Evolutionary conservation across 2,888 invertebrate species (phyloP).

Genomic region (Platynereis dumerilii): DNA sequence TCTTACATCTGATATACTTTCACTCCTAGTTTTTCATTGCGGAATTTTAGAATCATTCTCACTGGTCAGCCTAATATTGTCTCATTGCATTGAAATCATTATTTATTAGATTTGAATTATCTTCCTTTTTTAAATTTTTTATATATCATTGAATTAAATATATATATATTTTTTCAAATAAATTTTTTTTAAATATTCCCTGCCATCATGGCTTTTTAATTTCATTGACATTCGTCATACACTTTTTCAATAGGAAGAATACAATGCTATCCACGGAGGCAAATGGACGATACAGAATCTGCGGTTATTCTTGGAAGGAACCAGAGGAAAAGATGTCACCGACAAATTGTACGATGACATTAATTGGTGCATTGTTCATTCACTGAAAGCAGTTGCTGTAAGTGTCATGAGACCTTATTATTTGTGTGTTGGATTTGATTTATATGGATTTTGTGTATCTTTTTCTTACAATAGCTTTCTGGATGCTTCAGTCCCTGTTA

Average conservation of each 20-base stretch:
- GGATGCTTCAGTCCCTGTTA: too few relatives aligned
- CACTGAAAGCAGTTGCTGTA: slow-evolving; percentile 88
- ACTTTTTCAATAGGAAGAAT: slow-evolving; percentile 88
- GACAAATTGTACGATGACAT: slow-evolving; percentile 86
- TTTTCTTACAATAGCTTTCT: too few relatives aligned
- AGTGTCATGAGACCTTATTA: too few relatives aligned
- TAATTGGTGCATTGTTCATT: slow-evolving; percentile 81
- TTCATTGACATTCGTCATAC: too few relatives aligned
- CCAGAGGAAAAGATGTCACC: slow-evolving; percentile 82
- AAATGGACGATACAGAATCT: slow-evolving; percentile 93
- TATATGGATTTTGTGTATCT: background rate
- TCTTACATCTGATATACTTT: too few relatives aligned
- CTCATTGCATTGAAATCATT: too few relatives aligned
- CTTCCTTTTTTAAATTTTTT: too few relatives aligned
- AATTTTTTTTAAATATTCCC: background rate
- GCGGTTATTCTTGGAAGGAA: slow-evolving; percentile 87
- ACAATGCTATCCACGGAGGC: slow-evolving; percentile 91
- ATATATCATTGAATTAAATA: background rate
- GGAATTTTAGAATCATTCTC: too few relatives aligned
- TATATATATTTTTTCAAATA: background rate
- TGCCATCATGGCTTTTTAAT: too few relatives aligned
- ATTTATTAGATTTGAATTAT: too few relatives aligned
- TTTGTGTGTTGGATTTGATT: background rate
- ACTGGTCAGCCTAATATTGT: too few relatives aligned
- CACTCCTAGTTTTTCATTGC: too few relatives aligned